Evolutionary conservation across 1,140 invertebrate species (phyloP).

Genomic region (Bombus terrestris): DNA sequence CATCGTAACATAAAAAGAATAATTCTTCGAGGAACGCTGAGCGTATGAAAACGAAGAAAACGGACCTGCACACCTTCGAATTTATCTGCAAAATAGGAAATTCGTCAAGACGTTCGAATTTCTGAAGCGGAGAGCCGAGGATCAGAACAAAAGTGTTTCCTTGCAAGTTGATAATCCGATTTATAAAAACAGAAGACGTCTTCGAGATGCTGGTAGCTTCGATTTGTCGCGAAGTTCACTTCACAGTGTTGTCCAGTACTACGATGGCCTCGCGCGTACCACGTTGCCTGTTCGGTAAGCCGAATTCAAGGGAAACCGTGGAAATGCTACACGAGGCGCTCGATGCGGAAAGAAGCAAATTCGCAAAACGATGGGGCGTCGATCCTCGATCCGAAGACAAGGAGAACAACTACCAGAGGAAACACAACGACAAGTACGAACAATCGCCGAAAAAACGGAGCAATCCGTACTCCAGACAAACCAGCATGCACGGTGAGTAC

Average conservation of each 20-base stretch:
- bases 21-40: neutral
- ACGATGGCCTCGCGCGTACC: slow-evolving; percentile 75
- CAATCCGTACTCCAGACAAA: slow-evolving; percentile 76
- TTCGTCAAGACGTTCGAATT: neutral
- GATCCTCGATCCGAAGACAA: slow-evolving; percentile 78
- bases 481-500: slow-evolving; percentile 78
- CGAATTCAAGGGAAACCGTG: slow-evolving; percentile 76
- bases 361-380: slow-evolving; percentile 77
- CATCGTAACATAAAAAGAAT: neutral
- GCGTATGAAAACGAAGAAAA: neutral
- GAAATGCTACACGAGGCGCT: slow-evolving; percentile 77
- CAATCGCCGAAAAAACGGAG: slow-evolving; percentile 73
- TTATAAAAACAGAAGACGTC: slow-evolving; percentile 42
- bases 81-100: neutral
- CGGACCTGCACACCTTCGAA: neutral
- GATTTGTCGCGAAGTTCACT: slow-evolving; percentile 77
- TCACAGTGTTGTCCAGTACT: slow-evolving; percentile 69
- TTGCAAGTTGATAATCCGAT: neutral
- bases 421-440: slow-evolving; percentile 61
- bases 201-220: slow-evolving; percentile 77
- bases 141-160: neutral
- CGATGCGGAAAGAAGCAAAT: slow-evolving; percentile 75
- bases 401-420: slow-evolving; percentile 73
- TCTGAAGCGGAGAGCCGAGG: neutral
- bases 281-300: slow-evolving; percentile 77